Conservation (phyloP, 2,888 invertebrate species). For the Ochropacha duplaris region DNA sequence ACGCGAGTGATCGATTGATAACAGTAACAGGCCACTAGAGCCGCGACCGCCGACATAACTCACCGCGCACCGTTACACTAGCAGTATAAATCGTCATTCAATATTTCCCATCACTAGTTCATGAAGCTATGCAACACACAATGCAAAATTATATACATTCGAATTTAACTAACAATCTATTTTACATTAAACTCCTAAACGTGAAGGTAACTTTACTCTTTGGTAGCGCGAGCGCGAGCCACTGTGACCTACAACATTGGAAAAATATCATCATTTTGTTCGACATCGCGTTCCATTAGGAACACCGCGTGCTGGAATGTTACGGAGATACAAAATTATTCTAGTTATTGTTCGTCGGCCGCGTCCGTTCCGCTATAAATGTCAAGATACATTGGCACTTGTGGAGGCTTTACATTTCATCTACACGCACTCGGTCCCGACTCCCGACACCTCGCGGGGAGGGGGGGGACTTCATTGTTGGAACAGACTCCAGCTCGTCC, state of each 20-base stretch:
- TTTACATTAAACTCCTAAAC: conserved; percentile 70
- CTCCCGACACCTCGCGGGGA: neutral
- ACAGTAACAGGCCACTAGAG: conserved; percentile 16
- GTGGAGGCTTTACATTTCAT: conserved; percentile 50
- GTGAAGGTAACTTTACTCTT: conserved; percentile 81
- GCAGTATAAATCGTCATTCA: conserved; percentile 24
- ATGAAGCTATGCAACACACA: conserved; percentile 70
- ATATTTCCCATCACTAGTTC: conserved; percentile 36
- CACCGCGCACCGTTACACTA: conserved; percentile 8
- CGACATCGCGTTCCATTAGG: conserved; percentile 21
- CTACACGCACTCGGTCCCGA: conserved; percentile 19
- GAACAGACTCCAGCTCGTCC: conserved; percentile 13
- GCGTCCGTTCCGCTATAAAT: conserved; percentile 44
- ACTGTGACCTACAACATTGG: conserved; percentile 48
- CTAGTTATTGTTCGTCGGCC: conserved; percentile 57
- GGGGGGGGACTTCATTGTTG: conserved; percentile 9
- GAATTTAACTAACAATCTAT: conserved; percentile 67
- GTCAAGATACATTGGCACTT: conserved; percentile 66
- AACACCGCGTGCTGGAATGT: conserved; percentile 56
- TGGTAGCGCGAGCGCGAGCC: conserved; percentile 79
- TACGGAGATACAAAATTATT: conserved; percentile 57
- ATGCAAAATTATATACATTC: conserved; percentile 72
- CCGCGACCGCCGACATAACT: conserved; percentile 21
- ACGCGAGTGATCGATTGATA: conserved; percentile 19
- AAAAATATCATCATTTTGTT: conserved; percentile 44